A percentile compares a stretch with the other conserved stretches of the same genome.
Conservation (phyloP, 2,113 vertebrate species). For the Gymnarchus niloticus region DNA sequence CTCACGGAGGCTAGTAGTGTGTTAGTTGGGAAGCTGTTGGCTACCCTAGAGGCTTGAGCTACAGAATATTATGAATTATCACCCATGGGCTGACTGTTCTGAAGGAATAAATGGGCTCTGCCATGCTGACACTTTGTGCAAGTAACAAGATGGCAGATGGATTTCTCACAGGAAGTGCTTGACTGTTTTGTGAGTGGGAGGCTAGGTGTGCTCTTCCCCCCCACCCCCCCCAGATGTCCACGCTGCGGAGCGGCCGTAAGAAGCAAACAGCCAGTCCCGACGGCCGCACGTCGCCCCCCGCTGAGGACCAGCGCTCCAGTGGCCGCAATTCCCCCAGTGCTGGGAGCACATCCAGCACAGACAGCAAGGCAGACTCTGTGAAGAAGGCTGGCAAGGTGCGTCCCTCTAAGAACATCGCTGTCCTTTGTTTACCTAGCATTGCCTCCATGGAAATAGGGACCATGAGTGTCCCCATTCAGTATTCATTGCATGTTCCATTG, state of each 20-base stretch:
- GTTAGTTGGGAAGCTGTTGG: too few species aligned
- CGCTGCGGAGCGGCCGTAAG: slow-evolving; percentile 91
- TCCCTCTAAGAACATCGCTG: too few species aligned
- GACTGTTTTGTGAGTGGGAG: not conserved
- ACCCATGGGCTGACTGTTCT: too few species aligned
- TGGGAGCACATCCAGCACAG: slow-evolving; percentile 82
- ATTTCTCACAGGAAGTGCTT: not conserved
- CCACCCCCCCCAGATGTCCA: slow-evolving; percentile 72
- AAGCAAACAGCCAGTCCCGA: slow-evolving; percentile 86
- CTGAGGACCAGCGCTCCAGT: slow-evolving; percentile 79
- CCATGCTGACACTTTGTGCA: not conserved
- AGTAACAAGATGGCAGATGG: not conserved
- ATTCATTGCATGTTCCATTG: not conserved
- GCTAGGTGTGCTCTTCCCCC: not conserved
- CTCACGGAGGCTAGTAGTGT: not conserved
- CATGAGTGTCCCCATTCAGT: not conserved
- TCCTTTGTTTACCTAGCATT: too few species aligned
- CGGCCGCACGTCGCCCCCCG: slow-evolving; percentile 73
- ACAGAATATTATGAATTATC: too few species aligned
- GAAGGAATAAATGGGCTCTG: not conserved
- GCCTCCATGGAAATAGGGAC: too few species aligned
- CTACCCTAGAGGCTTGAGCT: too few species aligned
- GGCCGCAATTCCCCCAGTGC: slow-evolving; percentile 79
- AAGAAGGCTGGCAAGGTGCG: slow-evolving; percentile 82
- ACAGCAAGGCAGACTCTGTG: slow-evolving; percentile 79